phyloP scores from a whole-genome alignment of 2,797 vertebrate species.

The Cryptoprocta ferox region DNA sequence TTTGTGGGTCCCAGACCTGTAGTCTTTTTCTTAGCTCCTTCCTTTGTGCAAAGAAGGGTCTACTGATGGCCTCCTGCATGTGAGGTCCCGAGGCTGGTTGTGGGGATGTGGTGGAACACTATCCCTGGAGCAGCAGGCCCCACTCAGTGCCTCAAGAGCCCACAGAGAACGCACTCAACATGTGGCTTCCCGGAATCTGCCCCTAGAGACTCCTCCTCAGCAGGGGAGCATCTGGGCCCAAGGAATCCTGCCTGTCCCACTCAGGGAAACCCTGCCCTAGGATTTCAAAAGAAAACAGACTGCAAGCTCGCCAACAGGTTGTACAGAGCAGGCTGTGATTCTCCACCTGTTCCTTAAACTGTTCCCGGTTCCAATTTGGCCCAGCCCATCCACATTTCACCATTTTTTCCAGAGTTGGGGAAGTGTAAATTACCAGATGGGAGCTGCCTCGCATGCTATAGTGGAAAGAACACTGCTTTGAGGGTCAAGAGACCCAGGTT shows the following conservation, averaged over 20 bases:
- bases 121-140: neutral
- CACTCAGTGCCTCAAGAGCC: neutral
- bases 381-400: neutral
- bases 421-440: constrained; percentile 47
- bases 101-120: neutral
- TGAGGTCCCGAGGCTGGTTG: neutral
- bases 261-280: constrained; percentile 41
- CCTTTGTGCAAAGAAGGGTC: neutral
- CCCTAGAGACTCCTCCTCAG: constrained; percentile 19
- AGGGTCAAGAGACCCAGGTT: constrained; percentile 66
- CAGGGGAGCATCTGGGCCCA: neutral
- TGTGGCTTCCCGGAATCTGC: neutral
- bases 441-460: constrained; percentile 16
- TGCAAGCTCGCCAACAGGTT: constrained; percentile 12
- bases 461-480: constrained; percentile 74
- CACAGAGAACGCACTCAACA: neutral
- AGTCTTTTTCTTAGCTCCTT: neutral
- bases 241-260: neutral
- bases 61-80: neutral
- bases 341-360: constrained; percentile 49
- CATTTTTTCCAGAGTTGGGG: constrained; percentile 15
- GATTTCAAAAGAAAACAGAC: constrained; percentile 60
- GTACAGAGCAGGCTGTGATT: neutral
- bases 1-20: constrained; percentile 8
- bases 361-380: neutral